Percentiles rank a stretch among this genome's conserved stretches.
Evolutionary conservation across 2,888 invertebrate species (phyloP).

Genomic region (Eremobia ochroleuca): DNA sequence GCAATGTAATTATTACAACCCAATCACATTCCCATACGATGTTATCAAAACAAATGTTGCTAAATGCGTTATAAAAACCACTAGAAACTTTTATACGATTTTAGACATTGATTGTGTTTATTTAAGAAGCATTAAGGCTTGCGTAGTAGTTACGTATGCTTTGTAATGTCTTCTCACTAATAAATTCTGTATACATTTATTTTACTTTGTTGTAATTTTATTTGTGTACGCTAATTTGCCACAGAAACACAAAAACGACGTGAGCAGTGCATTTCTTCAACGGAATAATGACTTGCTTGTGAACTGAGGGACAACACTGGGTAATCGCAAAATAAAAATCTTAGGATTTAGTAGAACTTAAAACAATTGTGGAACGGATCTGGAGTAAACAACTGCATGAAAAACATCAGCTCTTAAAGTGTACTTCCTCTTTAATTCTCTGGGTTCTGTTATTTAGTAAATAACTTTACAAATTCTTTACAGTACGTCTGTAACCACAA

Average conservation of each 20-base stretch:
- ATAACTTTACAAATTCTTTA: no score
- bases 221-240: neutral
- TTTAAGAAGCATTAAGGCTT: conserved; percentile 43
- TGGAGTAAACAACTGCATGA: no score
- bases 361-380: no score
- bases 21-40: conserved; percentile 40
- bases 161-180: conserved; percentile 45
- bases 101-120: conserved; percentile 56
- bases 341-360: no score
- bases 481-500: no score
- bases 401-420: no score
- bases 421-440: no score
- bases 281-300: no score
- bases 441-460: no score
- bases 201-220: conserved; percentile 13
- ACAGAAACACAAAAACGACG: neutral
- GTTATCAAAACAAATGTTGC: conserved; percentile 46
- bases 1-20: conserved; percentile 3
- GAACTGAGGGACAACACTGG: no score
- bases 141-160: conserved; percentile 47
- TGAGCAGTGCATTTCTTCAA: neutral
- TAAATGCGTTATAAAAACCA: conserved; percentile 50
- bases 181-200: conserved; percentile 44
- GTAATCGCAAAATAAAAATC: no score
- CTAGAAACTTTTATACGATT: conserved; percentile 56